phyloP scores from a whole-genome alignment of 2,888 invertebrate species.

The Pelosia muscerda region DNA sequence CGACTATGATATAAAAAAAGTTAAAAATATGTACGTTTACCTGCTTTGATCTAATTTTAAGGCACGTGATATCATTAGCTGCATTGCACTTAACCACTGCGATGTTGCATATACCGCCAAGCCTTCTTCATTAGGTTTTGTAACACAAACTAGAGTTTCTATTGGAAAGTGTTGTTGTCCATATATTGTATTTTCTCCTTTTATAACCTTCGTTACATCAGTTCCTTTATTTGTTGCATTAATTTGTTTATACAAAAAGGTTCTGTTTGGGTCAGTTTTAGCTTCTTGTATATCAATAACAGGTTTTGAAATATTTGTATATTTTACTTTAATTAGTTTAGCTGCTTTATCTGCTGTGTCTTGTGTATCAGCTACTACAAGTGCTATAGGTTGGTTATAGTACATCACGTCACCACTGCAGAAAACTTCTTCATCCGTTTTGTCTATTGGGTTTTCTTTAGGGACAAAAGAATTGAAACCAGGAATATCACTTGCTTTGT shows the following conservation, averaged over 20 bases:
- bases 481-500: constrained; percentile 89
- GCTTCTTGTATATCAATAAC: constrained; percentile 59
- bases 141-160: constrained; percentile 88
- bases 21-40: constrained; percentile 62
- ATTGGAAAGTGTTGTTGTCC: constrained; percentile 89
- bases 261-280: constrained; percentile 54
- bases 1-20: background rate
- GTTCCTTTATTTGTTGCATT: constrained; percentile 53
- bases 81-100: constrained; percentile 86
- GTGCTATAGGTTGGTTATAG: constrained; percentile 89
- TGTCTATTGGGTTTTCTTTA: constrained; percentile 36
- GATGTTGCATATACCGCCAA: constrained; percentile 86
- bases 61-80: constrained; percentile 79
- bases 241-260: constrained; percentile 38
- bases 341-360: constrained; percentile 83
- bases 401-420: constrained; percentile 84
- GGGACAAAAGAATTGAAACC: constrained; percentile 86
- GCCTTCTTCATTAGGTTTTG: constrained; percentile 88
- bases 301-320: constrained; percentile 70
- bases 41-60: constrained; percentile 83
- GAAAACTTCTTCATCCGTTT: constrained; percentile 74
- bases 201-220: constrained; percentile 61
- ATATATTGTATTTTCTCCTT: constrained; percentile 63
- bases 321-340: constrained; percentile 83
- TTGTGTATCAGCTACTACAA: constrained; percentile 87